These are phyloP conservation scores for Cyphomyrmex costatus DNA, from an alignment of 1,140 invertebrate species.

Conservation along the genomic window DNA sequence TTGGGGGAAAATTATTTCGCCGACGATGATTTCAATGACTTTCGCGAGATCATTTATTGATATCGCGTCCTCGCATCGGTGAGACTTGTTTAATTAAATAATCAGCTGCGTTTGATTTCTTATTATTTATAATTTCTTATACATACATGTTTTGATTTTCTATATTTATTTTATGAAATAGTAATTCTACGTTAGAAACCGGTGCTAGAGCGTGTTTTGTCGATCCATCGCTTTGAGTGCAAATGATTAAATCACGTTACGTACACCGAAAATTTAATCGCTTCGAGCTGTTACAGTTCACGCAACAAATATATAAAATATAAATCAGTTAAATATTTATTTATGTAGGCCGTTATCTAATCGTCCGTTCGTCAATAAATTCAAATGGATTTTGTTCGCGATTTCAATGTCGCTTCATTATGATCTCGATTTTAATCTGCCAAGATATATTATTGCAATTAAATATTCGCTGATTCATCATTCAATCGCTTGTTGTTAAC, in stretches of 20 bases:
- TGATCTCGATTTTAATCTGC: neutral
- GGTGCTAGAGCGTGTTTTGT: neutral
- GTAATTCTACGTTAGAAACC: neutral
- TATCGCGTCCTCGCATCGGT: too few relatives aligned
- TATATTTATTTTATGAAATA: neutral
- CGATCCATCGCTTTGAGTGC: neutral
- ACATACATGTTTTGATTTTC: neutral
- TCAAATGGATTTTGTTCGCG: neutral
- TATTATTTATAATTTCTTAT: neutral
- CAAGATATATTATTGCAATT: neutral
- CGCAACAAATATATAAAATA: slow-evolving; percentile 59
- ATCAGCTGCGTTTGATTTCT: neutral
- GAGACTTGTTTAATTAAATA: neutral
- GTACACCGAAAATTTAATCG: slow-evolving; percentile 42
- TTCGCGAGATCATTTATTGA: neutral
- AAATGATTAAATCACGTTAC: slow-evolving; percentile 51
- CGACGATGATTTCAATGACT: slow-evolving; percentile 24
- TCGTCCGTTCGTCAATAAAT: slow-evolving; percentile 9
- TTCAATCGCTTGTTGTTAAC: too few relatives aligned
- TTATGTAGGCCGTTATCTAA: slow-evolving; percentile 34
- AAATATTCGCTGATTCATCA: neutral
- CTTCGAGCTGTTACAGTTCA: slow-evolving; percentile 49
- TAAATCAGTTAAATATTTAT: slow-evolving; percentile 60
- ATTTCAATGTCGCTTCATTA: neutral
- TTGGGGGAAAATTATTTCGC: neutral